Percentiles rank a stretch among this genome's conserved stretches.
Evolutionary conservation across 2,113 vertebrate genomes (phyloP).

Genomic region (Anguilla japonica): DNA sequence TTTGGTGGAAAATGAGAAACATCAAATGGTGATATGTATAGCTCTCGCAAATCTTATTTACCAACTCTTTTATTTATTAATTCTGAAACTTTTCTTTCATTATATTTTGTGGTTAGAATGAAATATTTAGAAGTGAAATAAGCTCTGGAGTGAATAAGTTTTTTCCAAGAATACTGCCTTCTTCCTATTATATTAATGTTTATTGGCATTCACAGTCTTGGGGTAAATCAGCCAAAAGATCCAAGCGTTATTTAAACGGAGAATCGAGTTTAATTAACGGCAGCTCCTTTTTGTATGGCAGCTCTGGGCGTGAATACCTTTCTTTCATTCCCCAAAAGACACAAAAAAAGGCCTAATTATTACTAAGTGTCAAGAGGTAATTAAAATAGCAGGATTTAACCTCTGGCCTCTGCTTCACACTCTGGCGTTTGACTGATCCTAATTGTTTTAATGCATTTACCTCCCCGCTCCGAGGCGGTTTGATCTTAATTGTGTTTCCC

Average conservation of each 20-base stretch:
- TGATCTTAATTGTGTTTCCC: constrained; percentile 5
- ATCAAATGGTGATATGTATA: no score
- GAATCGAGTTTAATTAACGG: background rate
- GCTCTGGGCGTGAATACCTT: background rate
- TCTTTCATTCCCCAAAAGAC: constrained; percentile 9
- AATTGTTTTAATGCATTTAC: constrained; percentile 26
- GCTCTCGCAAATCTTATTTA: no score
- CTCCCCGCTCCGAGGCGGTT: constrained; percentile 2
- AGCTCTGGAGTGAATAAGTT: no score
- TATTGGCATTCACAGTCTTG: background rate
- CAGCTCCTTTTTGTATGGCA: background rate
- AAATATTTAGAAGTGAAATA: no score
- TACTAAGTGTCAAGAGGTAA: constrained; percentile 19
- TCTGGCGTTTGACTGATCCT: constrained; percentile 23
- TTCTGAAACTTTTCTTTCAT: no score
- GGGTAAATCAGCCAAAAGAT: background rate
- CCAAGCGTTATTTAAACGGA: background rate
- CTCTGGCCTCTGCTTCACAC: constrained; percentile 36
- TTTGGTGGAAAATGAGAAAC: no score
- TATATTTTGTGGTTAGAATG: no score
- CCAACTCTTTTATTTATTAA: no score
- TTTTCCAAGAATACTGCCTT: background rate
- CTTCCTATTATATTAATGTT: background rate
- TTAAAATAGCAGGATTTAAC: constrained; percentile 36
- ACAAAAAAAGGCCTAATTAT: constrained; percentile 4